Evolutionary conservation across 2,113 vertebrate species (phyloP), one percentile per base, ranked within the genome.

Genomic region (Electrona antarctica): DNA sequence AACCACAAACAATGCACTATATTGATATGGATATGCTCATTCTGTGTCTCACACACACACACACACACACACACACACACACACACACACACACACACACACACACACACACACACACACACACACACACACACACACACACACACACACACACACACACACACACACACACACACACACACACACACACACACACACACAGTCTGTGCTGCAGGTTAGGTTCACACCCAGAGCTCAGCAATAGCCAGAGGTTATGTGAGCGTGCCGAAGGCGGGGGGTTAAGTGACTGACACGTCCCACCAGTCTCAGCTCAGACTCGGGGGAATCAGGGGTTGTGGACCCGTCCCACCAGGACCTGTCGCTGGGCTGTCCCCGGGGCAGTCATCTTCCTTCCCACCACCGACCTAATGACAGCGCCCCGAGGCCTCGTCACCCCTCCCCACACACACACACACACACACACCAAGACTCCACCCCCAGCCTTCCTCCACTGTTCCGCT

Each of bases 351-450:
- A 83, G 90, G 90, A 87, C 89, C 91, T 88, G 58, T 21, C 81
- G 89, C 83, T 90, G 74, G 64, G 76, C 82, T 83, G 79, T 90
- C 95, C 93, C 79, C 50, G 28, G 93, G 94, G 93, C 94, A 85
- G 85, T 85, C 87, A 89, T 90, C 82, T 90, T 87, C 87, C 85
- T 85, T 64, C 83, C 77, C n/a, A 65, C 86, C 86, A 84, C 64
- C 82, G 77, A 88, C 78, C 84, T 91, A 93, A 89, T 94, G 94
- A 94, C 88, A 69, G 87, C 59, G 92, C 94, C 95, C 93, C n/a
- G 45, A 78, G 93, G 95, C 91, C 66, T 79, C 78, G 64, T 90
- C 87, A 87, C 80, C 76, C 57, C 62, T 46, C 85, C 83, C 87
- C 84, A 82, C 75, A 82, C 89, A 9, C 0, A 57, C 55, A 57